phyloP scores from a whole-genome alignment of 1,140 invertebrate genomes.

The Drosophila sucinea region DNA sequence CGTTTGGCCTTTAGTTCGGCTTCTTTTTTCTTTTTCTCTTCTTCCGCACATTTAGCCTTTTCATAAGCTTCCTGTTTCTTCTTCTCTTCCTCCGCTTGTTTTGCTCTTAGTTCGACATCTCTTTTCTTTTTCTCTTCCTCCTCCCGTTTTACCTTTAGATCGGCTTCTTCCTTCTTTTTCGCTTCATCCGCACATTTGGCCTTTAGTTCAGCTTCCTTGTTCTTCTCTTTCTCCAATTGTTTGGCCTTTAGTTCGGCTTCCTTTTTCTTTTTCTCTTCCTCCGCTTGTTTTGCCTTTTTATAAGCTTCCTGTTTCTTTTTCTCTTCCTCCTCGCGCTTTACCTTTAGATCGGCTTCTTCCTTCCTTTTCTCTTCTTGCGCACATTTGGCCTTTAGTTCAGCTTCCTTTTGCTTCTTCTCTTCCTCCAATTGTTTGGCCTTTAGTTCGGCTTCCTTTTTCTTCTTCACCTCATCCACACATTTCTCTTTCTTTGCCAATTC shows the following conservation, averaged over 20 bases:
- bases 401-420: constrained; percentile 9
- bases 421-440: not conserved
- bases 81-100: constrained; percentile 6
- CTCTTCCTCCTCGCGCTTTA: not conserved
- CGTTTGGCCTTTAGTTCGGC: not conserved
- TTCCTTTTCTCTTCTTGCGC: constrained; percentile 10
- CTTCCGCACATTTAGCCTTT: not conserved
- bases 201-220: constrained; percentile 1
- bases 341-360: constrained; percentile 2
- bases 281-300: not conserved
- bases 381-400: not conserved
- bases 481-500: not conserved
- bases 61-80: not conserved
- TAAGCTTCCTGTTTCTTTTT: not conserved
- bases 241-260: constrained; percentile 4
- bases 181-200: not conserved
- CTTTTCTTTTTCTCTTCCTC: constrained; percentile 4
- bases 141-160: not conserved
- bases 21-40: constrained; percentile 1
- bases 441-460: not conserved
- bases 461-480: not conserved
- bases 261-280: not conserved
- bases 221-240: not conserved
- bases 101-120: not conserved
- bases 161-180: constrained; percentile 10